Evolutionary conservation across 2,797 vertebrate genomes (phyloP), one percentile per base, ranked within the genome.

Genomic region (Myripristis murdjan): DNA sequence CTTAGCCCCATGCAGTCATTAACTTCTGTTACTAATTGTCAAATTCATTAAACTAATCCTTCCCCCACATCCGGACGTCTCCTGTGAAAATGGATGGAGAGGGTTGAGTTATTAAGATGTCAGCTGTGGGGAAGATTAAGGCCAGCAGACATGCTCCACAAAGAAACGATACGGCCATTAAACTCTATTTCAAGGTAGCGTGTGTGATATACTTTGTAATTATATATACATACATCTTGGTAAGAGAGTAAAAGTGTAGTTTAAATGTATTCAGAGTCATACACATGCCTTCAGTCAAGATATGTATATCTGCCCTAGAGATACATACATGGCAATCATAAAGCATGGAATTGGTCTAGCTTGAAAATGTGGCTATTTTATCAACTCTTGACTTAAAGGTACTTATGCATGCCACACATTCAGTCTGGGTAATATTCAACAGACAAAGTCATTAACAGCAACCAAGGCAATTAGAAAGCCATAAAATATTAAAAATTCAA

Each of bases 1-100:
- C 92, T 94, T 94, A 93, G 91, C 93, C 93, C 92, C 92, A 91
- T 92, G 92, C 91, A 93, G 93, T 94, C 94, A 94, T 95, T 94
- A 94, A 94, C 93, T 91, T 93, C 92, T 93, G 89, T 92, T 93
- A 90, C 94, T 95, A 95, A 95, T 95, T 95, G 94, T 95, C 92
- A 93, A 94, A 94, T 95, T 94, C 93, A 95, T 95, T 95, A 94
- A 94, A 93, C 89, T 89, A 91, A 92, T 90, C 91, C 91, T 86
- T 87, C 84, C 88, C 90, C 89, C 87, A 86, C 89, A 91, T 90
- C 91, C 82, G 82, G 85, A 91, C 81, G 91, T 93, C 93, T 91
- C 91, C 83, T 53, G 80, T 93, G 93, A 88, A 94, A 94, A 94
- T 89, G 86, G 91, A 95, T 90, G 92, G 89, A 90, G 88, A 87